Percentiles rank a stretch among this genome's conserved stretches.
Conservation (phyloP, 2,888 invertebrate genomes). For the Tachina grossa region DNA sequence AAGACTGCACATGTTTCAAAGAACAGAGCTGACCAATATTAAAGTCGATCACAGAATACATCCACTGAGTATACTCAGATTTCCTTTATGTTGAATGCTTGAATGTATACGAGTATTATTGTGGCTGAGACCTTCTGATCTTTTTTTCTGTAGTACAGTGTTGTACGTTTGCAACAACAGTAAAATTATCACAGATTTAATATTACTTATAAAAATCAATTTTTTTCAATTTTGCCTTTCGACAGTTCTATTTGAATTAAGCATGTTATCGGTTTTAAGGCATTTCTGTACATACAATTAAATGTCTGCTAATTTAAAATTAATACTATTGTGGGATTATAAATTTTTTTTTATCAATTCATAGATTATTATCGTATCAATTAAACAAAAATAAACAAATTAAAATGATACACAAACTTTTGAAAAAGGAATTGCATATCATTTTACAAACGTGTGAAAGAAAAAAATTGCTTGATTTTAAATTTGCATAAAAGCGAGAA, state of each 20-base stretch:
- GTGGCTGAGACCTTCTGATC: no score
- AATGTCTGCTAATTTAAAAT: not conserved
- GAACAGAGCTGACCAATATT: no score
- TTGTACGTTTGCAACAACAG: not conserved
- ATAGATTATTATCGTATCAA: conserved; percentile 37
- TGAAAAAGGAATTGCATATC: not conserved
- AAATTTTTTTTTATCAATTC: conserved; percentile 4
- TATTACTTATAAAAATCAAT: not conserved
- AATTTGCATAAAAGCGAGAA: conserved; percentile 37
- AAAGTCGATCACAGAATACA: no score
- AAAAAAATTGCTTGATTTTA: conserved; percentile 18
- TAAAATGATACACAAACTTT: not conserved
- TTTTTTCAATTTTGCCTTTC: not conserved
- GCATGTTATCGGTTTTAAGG: conserved; percentile 5
- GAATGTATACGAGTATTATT: no score
- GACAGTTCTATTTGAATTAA: not conserved
- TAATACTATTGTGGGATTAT: conserved; percentile 19
- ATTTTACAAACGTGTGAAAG: conserved; percentile 34
- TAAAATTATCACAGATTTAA: conserved; percentile 23
- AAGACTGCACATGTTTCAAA: no score
- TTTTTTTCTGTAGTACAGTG: no score
- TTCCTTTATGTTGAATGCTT: no score
- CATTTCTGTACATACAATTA: conserved; percentile 5
- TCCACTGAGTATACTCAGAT: no score
- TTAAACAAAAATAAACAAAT: conserved; percentile 18